Percentiles rank a stretch among this genome's conserved stretches.
phyloP scores from a whole-genome alignment of 2,888 invertebrate genomes.

The Agrenia bidenticulata region DNA sequence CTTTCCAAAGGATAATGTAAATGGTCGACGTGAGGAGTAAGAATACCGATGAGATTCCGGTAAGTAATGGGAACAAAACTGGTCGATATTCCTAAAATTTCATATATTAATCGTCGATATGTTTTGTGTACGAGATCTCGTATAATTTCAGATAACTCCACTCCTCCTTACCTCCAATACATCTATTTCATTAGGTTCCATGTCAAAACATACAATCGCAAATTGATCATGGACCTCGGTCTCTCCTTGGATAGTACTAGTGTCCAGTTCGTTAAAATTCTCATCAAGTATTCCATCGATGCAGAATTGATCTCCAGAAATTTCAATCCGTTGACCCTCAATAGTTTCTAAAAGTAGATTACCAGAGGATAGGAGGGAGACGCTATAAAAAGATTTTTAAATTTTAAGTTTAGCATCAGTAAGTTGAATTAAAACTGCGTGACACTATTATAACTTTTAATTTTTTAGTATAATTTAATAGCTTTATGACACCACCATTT shows the following conservation, averaged over 20 bases:
- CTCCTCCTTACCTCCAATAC: neutral
- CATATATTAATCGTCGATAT: too few species aligned
- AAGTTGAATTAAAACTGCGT: too few species aligned
- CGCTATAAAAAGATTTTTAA: too few species aligned
- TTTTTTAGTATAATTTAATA: too few species aligned
- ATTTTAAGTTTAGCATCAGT: too few species aligned
- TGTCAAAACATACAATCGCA: neutral
- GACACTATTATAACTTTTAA: too few species aligned
- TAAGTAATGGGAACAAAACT: conserved; percentile 17
- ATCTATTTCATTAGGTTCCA: neutral
- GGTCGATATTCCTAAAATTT: neutral
- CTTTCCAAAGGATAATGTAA: conserved; percentile 36
- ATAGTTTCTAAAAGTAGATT: conserved; percentile 2
- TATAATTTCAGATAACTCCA: neutral
- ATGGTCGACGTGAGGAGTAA: conserved; percentile 37
- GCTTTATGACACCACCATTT: too few species aligned
- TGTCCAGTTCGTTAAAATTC: too few species aligned
- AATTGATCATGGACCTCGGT: neutral
- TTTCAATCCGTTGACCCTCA: neutral
- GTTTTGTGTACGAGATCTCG: too few species aligned
- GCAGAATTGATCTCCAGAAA: conserved; percentile 14
- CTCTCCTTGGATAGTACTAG: too few species aligned
- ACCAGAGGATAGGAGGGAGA: conserved; percentile 1
- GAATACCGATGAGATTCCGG: conserved; percentile 36
- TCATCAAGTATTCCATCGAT: conserved; percentile 13